phyloP scores from a whole-genome alignment of 2,797 vertebrate species.

The Gallirallus australis region DNA sequence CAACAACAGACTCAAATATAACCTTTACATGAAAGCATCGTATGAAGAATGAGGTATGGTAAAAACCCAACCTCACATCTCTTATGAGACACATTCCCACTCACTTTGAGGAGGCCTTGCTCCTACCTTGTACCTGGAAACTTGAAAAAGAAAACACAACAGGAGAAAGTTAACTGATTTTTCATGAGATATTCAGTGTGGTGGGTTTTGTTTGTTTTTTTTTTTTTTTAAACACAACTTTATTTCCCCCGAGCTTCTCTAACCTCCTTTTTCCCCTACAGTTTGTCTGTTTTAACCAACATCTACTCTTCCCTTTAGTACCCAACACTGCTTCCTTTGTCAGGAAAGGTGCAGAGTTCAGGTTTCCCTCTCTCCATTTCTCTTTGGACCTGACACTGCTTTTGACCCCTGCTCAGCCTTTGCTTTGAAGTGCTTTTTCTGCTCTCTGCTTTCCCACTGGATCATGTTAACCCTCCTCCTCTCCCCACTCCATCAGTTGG shows the following conservation, averaged over 20 bases:
- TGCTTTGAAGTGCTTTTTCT: constrained; percentile 66
- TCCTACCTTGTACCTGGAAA: not conserved
- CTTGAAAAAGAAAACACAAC: not conserved
- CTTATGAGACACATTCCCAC: not conserved
- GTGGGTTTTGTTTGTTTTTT: not conserved
- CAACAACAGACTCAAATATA: not conserved
- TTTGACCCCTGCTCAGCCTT: constrained; percentile 49
- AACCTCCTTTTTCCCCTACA: not conserved
- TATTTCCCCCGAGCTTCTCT: not conserved
- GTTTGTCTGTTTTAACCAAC: not conserved
- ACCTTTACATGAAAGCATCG: not conserved
- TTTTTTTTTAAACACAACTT: not conserved
- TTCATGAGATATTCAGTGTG: not conserved
- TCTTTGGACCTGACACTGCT: constrained; percentile 60
- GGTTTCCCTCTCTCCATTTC: constrained; percentile 44
- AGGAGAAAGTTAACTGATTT: not conserved
- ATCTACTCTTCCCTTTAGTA: not conserved
- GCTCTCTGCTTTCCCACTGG: constrained; percentile 15
- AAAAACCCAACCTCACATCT: not conserved
- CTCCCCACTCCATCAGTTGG: constrained; percentile 56
- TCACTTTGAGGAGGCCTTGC: not conserved
- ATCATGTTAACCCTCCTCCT: constrained; percentile 45
- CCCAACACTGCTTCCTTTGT: constrained; percentile 73
- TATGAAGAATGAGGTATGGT: not conserved
- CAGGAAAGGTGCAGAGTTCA: constrained; percentile 63